These are phyloP conservation scores for Serripes groenlandicus DNA, from an alignment of 2,888 invertebrate genomes.

Conservation along the genomic window DNA sequence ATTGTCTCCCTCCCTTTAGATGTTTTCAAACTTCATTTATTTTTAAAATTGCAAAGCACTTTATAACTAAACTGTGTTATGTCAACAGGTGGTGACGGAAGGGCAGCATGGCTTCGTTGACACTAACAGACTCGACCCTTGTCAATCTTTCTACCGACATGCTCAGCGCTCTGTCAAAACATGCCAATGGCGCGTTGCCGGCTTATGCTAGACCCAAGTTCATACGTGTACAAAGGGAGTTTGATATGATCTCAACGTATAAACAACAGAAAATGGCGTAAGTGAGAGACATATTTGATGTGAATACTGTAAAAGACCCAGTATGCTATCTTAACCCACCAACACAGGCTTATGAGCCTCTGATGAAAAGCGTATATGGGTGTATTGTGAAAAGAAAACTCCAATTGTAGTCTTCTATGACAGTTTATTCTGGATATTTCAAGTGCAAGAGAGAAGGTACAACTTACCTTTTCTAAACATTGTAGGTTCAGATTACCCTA, in stretches of 20 bases:
- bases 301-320: slow-evolving; percentile 36
- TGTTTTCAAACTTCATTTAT: no score
- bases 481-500: no score
- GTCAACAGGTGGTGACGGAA: slow-evolving; percentile 77
- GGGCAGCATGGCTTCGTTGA: slow-evolving; percentile 81
- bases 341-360: slow-evolving; percentile 39
- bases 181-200: slow-evolving; percentile 72
- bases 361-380: no score
- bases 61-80: no score
- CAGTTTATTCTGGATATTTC: no score
- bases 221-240: slow-evolving; percentile 55
- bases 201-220: slow-evolving; percentile 77
- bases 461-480: no score
- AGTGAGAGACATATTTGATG: slow-evolving; percentile 63
- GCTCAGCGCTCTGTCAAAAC: slow-evolving; percentile 59
- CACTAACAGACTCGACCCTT: slow-evolving; percentile 52
- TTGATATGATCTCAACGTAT: slow-evolving; percentile 66
- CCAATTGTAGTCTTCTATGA: no score
- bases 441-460: no score
- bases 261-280: slow-evolving; percentile 64
- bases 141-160: slow-evolving; percentile 43
- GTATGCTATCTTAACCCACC: slow-evolving; percentile 54
- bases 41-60: no score
- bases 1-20: no score
- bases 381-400: no score